Base-by-base conservation (phyloP, 2,888 invertebrate species). In the Andrena camellia region DNA sequence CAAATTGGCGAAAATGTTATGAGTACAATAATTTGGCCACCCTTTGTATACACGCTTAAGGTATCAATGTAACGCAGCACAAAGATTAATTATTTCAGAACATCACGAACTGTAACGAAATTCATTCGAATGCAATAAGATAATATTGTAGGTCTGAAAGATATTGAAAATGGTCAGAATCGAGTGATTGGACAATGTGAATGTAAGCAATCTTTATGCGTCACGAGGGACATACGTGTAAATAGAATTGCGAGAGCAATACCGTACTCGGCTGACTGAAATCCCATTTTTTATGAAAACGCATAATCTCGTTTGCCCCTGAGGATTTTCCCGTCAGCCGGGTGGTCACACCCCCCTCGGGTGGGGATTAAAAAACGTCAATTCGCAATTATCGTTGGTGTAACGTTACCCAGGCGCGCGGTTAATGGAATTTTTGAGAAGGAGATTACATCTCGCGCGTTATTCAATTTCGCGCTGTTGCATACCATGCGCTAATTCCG, bases 361-460 rank as follows among this genome's bases (percentile, higher is more conserved):
- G 71, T 63, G 79, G 26, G 88, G 85, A 86, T 89, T 85, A 90
- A 90, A 91, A 91, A 92, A 90, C 86, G 92, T 92, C 93, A 92
- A 92, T 92, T 91, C 89, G 90, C 90, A 92, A 93, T 92, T 92
- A 92, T 90, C 87, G 88, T 82, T 70, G 70, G 62, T 75, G 77
- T 75, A 72, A 72, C 72, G 77, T 86, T 79, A 88, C 83, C 74
- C 80, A 69, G 75, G 82, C 72, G 68, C 73, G 77, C 86, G 85
- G 87, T 90, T 94, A 93, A 94, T 94, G 93, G 93, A 94, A 94
- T 94, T 94, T 93, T 93, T 93, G 91, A 94, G 91, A 83, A 91
- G 92, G 91, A 91, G 93, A 92, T 93, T 93, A 93, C 86, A 84
- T 83, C 69, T 82, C 84, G 81, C 79, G 88, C 78, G 82, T 90